These are phyloP conservation scores for Rhyacophila evoluta DNA, from an alignment of 2,888 invertebrate species.

Conservation along the genomic window DNA sequence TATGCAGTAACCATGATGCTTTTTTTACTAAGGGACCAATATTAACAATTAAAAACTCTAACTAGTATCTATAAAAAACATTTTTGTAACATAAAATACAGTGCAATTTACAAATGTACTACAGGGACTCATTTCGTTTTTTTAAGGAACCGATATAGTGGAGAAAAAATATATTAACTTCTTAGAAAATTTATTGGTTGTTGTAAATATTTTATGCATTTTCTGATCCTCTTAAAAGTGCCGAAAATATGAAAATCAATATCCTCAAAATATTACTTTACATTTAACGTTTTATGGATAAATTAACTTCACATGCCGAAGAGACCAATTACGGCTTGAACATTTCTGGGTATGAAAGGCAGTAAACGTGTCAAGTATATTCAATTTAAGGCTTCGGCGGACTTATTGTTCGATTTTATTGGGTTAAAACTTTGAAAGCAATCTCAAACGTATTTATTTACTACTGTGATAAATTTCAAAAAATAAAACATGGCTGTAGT, in stretches of 20 bases:
- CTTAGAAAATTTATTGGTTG: background rate
- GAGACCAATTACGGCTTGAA: background rate
- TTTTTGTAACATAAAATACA: too few relatives aligned
- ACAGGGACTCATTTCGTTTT: too few relatives aligned
- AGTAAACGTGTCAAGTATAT: conserved; percentile 8
- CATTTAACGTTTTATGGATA: conserved; percentile 3
- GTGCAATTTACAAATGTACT: too few relatives aligned
- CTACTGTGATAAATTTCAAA: background rate
- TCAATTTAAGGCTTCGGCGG: background rate
- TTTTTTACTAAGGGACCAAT: too few relatives aligned
- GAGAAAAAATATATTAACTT: too few relatives aligned
- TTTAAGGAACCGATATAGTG: too few relatives aligned
- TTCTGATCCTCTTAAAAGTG: too few relatives aligned
- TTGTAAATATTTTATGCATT: background rate
- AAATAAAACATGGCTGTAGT: background rate
- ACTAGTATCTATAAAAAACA: too few relatives aligned
- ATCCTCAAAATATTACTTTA: background rate
- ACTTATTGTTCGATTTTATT: background rate
- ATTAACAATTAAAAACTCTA: too few relatives aligned
- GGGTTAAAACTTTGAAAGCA: background rate
- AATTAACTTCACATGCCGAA: conserved; percentile 2
- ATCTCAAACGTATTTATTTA: background rate
- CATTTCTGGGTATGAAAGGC: background rate
- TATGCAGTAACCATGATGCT: too few relatives aligned
- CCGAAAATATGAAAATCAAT: background rate